phyloP scores from a whole-genome alignment of 2,113 vertebrate genomes.

The Hoplias malabaricus region DNA sequence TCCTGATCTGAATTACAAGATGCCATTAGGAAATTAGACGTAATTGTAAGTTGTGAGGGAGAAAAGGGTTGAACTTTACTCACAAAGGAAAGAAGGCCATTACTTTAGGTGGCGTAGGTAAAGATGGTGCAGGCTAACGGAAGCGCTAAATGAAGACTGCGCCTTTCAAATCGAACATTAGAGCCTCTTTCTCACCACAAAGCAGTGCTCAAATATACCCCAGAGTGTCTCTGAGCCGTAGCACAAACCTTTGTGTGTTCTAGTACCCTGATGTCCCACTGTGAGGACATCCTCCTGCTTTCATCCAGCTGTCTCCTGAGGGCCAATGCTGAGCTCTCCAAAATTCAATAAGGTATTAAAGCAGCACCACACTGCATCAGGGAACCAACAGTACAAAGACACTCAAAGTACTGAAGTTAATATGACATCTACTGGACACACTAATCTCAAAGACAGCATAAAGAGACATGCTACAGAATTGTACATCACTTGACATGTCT shows the following conservation, averaged over 20 bases:
- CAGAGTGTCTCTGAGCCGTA: neutral
- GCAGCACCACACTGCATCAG: neutral
- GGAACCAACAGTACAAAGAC: neutral
- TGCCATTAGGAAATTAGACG: neutral
- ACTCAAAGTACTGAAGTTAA: neutral
- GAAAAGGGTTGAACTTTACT: neutral
- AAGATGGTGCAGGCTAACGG: slow-evolving; percentile 3
- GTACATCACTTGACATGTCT: slow-evolving; percentile 47
- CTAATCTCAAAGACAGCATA: too few relatives aligned
- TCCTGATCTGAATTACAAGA: neutral
- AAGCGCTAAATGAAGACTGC: neutral
- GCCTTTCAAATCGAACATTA: slow-evolving; percentile 8
- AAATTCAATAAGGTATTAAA: slow-evolving; percentile 23
- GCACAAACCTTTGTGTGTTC: slow-evolving; percentile 30
- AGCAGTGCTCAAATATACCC: neutral
- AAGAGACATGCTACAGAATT: slow-evolving; percentile 6
- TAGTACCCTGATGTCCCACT: slow-evolving; percentile 12
- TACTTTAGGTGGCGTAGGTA: slow-evolving; percentile 10
- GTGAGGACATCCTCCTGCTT: slow-evolving; percentile 37
- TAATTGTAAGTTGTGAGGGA: neutral
- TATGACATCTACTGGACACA: neutral
- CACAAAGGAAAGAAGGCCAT: neutral
- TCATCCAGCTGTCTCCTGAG: slow-evolving; percentile 1
- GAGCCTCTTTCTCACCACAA: neutral
- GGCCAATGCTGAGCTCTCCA: neutral